Conservation (phyloP, 2,797 vertebrate genomes). For the Scyliorhinus canicula region DNA sequence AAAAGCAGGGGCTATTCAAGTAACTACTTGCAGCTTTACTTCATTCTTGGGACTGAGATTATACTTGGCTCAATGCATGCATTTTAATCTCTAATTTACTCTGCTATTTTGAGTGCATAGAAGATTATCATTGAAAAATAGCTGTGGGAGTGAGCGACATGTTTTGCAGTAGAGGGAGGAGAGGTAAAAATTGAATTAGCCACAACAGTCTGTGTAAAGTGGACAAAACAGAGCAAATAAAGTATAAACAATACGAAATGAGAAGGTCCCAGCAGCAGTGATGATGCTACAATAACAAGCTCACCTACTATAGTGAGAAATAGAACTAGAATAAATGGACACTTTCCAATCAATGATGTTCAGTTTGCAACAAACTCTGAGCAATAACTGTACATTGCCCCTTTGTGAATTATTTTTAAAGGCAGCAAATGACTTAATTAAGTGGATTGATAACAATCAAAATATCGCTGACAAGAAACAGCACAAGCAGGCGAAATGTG, state of each 20-base stretch:
- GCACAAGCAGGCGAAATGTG: not conserved
- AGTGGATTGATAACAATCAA: not conserved
- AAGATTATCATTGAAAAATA: not conserved
- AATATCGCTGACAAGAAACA: not conserved
- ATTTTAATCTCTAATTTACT: not conserved
- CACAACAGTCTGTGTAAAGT: slow-evolving; percentile 4
- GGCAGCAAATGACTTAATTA: not conserved
- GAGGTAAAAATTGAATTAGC: not conserved
- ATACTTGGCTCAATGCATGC: not conserved
- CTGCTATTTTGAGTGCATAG: not conserved
- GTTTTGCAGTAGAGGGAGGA: not conserved
- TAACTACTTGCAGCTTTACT: not conserved
- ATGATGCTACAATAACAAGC: not conserved
- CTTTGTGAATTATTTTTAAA: not conserved
- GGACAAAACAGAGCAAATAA: not conserved
- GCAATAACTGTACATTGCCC: not conserved
- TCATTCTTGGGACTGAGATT: not conserved
- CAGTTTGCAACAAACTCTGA: not conserved
- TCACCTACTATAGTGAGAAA: not conserved
- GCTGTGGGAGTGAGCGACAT: not conserved
- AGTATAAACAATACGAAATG: not conserved
- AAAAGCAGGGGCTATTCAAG: not conserved
- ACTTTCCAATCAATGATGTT: not conserved
- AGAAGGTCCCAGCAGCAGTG: not conserved
- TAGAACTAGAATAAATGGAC: not conserved